Evolutionary conservation across 2,797 vertebrate genomes (phyloP).

Genomic region (Diglossa cyanea): DNA sequence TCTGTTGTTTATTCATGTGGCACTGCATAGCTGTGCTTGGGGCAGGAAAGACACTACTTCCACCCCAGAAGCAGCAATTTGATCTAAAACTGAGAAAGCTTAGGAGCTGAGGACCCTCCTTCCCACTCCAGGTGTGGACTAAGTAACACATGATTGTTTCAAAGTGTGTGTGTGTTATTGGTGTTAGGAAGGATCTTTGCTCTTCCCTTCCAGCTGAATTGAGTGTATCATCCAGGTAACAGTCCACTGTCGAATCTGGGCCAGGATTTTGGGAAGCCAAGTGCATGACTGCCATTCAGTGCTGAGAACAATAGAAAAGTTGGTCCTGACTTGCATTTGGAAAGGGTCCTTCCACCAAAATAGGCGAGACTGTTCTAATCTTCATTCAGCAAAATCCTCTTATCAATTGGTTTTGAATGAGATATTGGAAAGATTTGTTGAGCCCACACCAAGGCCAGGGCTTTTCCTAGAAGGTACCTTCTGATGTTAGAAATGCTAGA

Average conservation of each 20-base stretch:
- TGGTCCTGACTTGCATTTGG: neutral
- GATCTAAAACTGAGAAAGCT: neutral
- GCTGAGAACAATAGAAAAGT: neutral
- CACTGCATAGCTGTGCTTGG: neutral
- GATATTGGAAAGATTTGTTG: neutral
- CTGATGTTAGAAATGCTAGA: neutral
- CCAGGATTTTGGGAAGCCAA: neutral
- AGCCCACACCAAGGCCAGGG: neutral
- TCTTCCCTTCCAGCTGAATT: neutral
- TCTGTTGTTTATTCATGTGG: neutral
- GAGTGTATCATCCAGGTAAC: neutral
- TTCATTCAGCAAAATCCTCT: neutral
- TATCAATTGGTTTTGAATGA: neutral
- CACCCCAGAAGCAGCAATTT: neutral
- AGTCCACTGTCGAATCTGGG: accelerated
- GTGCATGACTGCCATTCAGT: neutral
- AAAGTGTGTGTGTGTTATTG: neutral
- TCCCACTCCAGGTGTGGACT: neutral
- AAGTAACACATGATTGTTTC: neutral
- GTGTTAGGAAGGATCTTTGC: neutral
- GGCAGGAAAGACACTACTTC: neutral
- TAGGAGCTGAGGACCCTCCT: neutral
- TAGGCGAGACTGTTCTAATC: neutral
- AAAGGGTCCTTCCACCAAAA: neutral
- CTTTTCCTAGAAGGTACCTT: neutral